Evolutionary conservation across 2,113 vertebrate species (phyloP).

Genomic region (Atherinomorus stipes): DNA sequence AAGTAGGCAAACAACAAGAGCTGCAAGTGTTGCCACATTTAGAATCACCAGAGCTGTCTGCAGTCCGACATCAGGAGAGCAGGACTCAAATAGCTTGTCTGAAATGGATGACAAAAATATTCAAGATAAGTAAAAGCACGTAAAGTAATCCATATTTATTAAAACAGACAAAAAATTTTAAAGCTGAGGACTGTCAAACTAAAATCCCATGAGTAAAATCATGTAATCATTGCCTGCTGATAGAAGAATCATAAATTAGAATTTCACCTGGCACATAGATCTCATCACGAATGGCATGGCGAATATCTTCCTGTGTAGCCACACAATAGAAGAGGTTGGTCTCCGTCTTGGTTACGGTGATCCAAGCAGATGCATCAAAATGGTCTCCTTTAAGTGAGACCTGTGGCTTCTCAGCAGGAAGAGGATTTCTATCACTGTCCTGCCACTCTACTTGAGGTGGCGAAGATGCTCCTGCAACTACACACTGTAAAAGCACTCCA

Average conservation of each 20-base stretch:
- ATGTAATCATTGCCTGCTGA: too few relatives aligned
- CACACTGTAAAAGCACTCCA: background rate
- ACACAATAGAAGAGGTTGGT: background rate
- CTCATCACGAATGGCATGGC: background rate
- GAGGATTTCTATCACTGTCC: background rate
- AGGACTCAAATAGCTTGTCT: too few relatives aligned
- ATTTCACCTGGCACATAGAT: background rate
- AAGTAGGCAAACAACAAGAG: too few relatives aligned
- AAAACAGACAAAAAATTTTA: too few relatives aligned
- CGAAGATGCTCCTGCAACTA: background rate
- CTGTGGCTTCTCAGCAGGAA: background rate
- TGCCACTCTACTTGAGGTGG: background rate
- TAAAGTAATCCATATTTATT: too few relatives aligned
- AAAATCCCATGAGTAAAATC: background rate
- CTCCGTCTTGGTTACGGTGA: background rate
- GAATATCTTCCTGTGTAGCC: background rate
- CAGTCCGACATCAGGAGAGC: too few relatives aligned
- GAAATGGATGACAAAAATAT: too few relatives aligned
- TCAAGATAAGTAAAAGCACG: too few relatives aligned
- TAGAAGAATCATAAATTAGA: too few relatives aligned
- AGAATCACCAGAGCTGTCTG: too few relatives aligned
- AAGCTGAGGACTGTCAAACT: too few relatives aligned
- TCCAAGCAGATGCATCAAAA: background rate
- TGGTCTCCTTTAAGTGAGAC: background rate
- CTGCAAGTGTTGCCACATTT: too few relatives aligned